Base-by-base conservation (phyloP, 2,113 vertebrate genomes). In the Hucho hucho region DNA sequence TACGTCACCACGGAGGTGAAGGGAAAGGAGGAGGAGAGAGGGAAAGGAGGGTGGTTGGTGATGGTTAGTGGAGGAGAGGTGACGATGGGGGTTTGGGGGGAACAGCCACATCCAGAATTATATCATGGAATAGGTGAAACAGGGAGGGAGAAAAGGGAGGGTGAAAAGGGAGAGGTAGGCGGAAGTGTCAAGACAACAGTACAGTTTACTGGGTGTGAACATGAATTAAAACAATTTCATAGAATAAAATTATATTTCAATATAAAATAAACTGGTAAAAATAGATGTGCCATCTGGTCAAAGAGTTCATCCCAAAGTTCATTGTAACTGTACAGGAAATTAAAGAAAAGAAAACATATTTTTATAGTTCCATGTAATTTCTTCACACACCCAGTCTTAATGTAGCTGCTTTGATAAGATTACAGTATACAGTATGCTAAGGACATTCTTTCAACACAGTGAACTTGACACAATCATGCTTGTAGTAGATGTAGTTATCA, bases 401-500 rank as follows among this genome's bases (percentile, higher is more conserved):
- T 79, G 7, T 43, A 43, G 37, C 37, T 43, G 37, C 37, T 43
- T 43, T 43, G 37, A 43, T 43, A 43, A 43, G 37, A 43, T 43
- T 11, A 11, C 9, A 43, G 37, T 43, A 43, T 43, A 12, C 37
- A 43, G 37, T 43, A 12, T 43, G 9, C 11, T 43, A 43, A 75
- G 61, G 24, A 53, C 81, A 79, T 76, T 74, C 68, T 72, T 4
- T 43, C 37, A 56, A 43, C 53, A 18, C 63, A 64, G 24, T 64
- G 63, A 64, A 64, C 4, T 16, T 64, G 9, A 64, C 25, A 64
- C 25, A 64, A 13, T 7, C 63, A 64, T 25, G 25, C 13, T 26
- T 64, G 14, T 43, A n/a, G 37, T 64, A 16, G 43, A 24, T 78
- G 82, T 75, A 87, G 76, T 86, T 88, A 18, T 37, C 59, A 2